Evolutionary conservation across 2,113 vertebrate genomes (phyloP).

Genomic region (Dipodomys spectabilis): DNA sequence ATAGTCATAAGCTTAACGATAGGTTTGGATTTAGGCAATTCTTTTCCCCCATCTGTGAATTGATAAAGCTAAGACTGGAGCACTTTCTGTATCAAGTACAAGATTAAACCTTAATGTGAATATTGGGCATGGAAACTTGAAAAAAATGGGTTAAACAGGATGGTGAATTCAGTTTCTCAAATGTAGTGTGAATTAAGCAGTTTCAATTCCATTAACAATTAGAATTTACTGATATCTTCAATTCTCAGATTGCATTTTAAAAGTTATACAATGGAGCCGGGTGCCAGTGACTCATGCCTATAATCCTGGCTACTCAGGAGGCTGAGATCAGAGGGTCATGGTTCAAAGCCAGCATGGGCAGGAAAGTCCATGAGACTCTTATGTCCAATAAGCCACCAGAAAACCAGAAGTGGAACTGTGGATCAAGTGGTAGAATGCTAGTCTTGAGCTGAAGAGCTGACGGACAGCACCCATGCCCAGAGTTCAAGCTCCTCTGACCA

Average conservation of each 20-base stretch:
- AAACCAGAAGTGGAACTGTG: too few relatives aligned
- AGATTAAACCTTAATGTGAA: background rate
- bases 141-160: background rate
- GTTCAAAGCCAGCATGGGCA: too few relatives aligned
- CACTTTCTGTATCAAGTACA: background rate
- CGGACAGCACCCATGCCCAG: too few relatives aligned
- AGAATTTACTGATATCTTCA: background rate
- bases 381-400: too few relatives aligned
- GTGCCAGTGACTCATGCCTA: too few relatives aligned
- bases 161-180: background rate
- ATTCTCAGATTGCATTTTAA: background rate
- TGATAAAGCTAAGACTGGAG: background rate
- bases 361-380: too few relatives aligned
- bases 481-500: too few relatives aligned
- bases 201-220: background rate
- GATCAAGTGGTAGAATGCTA: too few relatives aligned
- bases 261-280: background rate
- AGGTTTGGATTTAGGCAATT: background rate
- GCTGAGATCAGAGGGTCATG: too few relatives aligned
- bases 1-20: background rate
- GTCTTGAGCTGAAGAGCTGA: too few relatives aligned
- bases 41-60: background rate
- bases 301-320: too few relatives aligned
- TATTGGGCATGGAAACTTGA: background rate
- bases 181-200: background rate